A percentile compares a stretch with the other conserved stretches of the same genome.
Conservation (phyloP, 1,140 invertebrate genomes). For the Cardiocondyla obscurior region DNA sequence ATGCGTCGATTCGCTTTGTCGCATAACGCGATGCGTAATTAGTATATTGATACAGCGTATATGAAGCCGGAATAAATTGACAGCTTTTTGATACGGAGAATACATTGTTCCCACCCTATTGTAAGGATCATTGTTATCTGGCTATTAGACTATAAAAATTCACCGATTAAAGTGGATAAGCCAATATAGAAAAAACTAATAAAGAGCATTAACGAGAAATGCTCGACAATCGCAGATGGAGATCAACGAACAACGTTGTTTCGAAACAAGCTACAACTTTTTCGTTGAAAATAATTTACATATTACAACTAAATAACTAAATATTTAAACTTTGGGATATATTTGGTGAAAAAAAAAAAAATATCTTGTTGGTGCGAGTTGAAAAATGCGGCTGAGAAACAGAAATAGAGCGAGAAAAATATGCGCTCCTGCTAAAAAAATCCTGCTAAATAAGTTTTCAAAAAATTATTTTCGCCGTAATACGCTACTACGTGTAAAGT, state of each 20-base stretch:
- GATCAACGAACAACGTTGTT: not conserved
- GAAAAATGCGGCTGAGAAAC: not conserved
- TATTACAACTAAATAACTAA: no score
- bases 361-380: no score
- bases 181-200: slow-evolving; percentile 1
- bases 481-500: not conserved
- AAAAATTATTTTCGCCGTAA: not conserved
- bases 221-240: not conserved
- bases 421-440: not conserved
- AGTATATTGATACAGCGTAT: slow-evolving; percentile 14
- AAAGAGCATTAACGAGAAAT: not conserved
- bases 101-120: slow-evolving; percentile 8
- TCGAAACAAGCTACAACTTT: slow-evolving; percentile 1
- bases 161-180: not conserved
- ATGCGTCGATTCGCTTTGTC: slow-evolving; percentile 25
- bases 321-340: no score
- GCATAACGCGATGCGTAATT: slow-evolving; percentile 28
- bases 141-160: slow-evolving; percentile 2
- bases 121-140: slow-evolving; percentile 35
- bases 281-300: not conserved
- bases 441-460: not conserved
- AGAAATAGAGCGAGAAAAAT: not conserved
- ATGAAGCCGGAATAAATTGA: slow-evolving; percentile 21
- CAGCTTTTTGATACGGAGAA: slow-evolving; percentile 2
- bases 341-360: no score